Base-by-base conservation (phyloP, 64 coral and sea anemone genomes). In the Dendrophyllia cribrosa region DNA sequence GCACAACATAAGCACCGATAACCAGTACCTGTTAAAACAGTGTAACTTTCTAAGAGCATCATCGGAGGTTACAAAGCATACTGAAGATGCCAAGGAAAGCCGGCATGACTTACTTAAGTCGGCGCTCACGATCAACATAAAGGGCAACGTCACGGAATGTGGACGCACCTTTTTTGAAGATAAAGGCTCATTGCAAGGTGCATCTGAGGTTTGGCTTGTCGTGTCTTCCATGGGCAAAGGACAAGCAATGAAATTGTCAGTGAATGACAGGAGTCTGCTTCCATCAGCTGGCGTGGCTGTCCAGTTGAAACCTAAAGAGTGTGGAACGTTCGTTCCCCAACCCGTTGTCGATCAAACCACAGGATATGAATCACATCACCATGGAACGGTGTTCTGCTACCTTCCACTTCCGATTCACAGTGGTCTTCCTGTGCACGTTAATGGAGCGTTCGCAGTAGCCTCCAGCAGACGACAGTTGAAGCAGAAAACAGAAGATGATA, bases 401-500 rank as follows among this genome's bases (percentile, higher is more conserved):
- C 73, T 95, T 23, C 93, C 93, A 9, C 63, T 95, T 20, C 93
- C 93, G 2, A 78, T 95, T 17, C 65, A 61, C n/a, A 95, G 82
- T 60, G 93, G 93, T 53, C 93, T 95, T 70, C 93, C 93, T 9
- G 83, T 95, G 46, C 88, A 95, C 49, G 87, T 95, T 15, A 95
- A 95, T 64, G 93, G 88, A 61, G 73, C 88, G 0, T 95, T 95
- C 91, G 93, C 88, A 16, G 89, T 91, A 17, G 76, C 76, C 4
- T 90, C 88, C 7, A 95, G 75, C 83, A 91, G 93, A 79, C 84
- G 89, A 50, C 71, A 88, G 26, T 75, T 95, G 23, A 72, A 74
- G 25, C 82, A 91, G 56, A 78, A 49, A 56, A 95, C 93, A 7
- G 88, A 95, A 52, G 93, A 95, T 25, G 93, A 95, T 34, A 95